Evolutionary conservation across 1,140 invertebrate genomes (phyloP).

Genomic region (Zophobas atratus): DNA sequence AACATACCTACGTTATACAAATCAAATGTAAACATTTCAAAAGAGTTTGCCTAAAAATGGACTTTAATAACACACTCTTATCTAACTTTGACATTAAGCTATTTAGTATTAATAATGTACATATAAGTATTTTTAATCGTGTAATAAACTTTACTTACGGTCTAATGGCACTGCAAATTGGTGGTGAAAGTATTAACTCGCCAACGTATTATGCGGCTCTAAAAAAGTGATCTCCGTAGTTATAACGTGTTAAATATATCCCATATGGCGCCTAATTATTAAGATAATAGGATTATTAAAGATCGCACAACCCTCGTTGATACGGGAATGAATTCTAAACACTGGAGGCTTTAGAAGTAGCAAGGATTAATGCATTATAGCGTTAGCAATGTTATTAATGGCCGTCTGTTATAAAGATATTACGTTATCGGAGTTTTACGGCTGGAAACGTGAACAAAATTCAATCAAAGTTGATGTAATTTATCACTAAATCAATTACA

Average conservation of each 20-base stretch:
- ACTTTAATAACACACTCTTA: too few species aligned
- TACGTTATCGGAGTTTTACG: slow-evolving; percentile 30
- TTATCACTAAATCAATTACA: slow-evolving; percentile 41
- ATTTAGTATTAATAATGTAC: too few species aligned
- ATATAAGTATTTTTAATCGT: too few species aligned
- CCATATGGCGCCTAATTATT: slow-evolving; percentile 36
- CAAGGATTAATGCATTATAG: slow-evolving; percentile 32
- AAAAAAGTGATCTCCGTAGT: background rate
- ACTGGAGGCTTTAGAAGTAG: background rate
- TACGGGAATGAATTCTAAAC: slow-evolving; percentile 12
- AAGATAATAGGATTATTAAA: slow-evolving; percentile 39
- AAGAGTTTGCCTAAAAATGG: too few species aligned
- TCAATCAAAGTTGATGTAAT: slow-evolving; percentile 40
- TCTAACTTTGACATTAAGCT: too few species aligned
- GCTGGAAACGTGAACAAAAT: slow-evolving; percentile 15
- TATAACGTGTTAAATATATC: slow-evolving; percentile 9
- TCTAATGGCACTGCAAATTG: background rate
- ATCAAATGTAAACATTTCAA: too few species aligned
- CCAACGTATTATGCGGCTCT: background rate
- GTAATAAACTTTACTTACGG: too few species aligned
- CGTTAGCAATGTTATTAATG: slow-evolving; percentile 18
- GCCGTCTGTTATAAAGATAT: slow-evolving; percentile 19
- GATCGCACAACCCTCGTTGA: slow-evolving; percentile 30
- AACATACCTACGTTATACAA: too few species aligned
- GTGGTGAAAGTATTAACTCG: background rate